Evolutionary conservation across 2,113 vertebrate species (phyloP), one percentile per base, ranked within the genome.

Genomic region (Lipotes vexillifer): DNA sequence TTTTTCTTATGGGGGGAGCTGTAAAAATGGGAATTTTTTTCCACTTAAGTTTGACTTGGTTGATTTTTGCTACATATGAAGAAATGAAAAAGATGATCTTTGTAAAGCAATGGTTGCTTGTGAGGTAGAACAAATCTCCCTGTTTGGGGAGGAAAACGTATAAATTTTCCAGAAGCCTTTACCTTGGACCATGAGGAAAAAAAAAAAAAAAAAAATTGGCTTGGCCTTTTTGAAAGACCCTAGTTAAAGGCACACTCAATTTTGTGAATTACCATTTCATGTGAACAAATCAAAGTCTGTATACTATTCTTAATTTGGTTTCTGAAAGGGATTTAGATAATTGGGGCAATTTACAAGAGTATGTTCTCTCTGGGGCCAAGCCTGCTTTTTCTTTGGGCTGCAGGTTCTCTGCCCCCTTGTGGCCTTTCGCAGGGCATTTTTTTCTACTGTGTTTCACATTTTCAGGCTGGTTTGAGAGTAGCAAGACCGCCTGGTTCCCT

Each of bases 341-440:
- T 84, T 96, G 95, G 78, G 59, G 83, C 92, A 92, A 93, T 96
- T 97, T 92, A 96, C 74, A 66, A 38, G 90, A 75, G 74, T 80
- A 23, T 31, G 86, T 68, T 96, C 41, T 96, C 8, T 55, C 38
- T n/a, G 33, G 63, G 57, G n/a, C 49, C 44, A 46, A 87, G 49
- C 23, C 12, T 44, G 57, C 55, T 59, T 94, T 93, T 88, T 71
- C 94, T 88, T 27, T n/a, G 66, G 46, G 29, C 95, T 96, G 90
- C 61, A 68, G 88, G 87, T 44, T 92, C 81, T 97, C 98, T 97
- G 98, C 97, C 97, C 97, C 95, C 97, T 97, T 89, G 97, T 98
- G 97, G 97, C 90, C 92, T 96, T 72, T 31, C 7, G 3, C 5
- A 18, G 75, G 55, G 17, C 55, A 55, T 74, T 38, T 44, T 44